These are phyloP conservation scores for Ferrisia virgata DNA, from an alignment of 2,888 invertebrate genomes.

Conservation along the genomic window DNA sequence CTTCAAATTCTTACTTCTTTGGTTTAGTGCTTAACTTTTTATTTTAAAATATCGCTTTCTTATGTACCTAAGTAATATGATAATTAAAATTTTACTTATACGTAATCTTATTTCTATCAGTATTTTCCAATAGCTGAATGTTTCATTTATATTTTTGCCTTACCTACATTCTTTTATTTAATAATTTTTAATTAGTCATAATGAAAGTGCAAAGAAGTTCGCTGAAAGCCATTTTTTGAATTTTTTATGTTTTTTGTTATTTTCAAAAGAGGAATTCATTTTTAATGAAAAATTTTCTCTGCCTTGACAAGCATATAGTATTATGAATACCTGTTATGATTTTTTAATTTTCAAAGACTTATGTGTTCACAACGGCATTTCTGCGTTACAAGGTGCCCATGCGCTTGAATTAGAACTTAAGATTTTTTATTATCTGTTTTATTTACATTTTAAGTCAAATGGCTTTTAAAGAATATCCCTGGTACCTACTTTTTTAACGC, in stretches of 20 bases:
- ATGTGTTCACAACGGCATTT: slow-evolving; percentile 6
- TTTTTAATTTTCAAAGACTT: neutral
- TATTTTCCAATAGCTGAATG: slow-evolving; percentile 14
- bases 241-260: neutral
- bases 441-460: neutral
- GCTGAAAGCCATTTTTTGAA: neutral
- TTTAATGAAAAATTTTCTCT: neutral
- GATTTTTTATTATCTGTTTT: neutral
- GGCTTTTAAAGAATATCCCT: neutral
- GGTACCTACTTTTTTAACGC: neutral
- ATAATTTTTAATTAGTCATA: neutral
- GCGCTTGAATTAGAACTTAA: neutral
- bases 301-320: neutral
- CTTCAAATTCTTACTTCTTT: neutral
- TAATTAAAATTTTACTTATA: neutral
- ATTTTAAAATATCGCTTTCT: neutral
- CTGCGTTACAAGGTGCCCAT: neutral
- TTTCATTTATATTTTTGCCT: neutral
- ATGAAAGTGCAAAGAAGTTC: neutral
- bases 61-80: neutral
- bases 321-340: neutral
- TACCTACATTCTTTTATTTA: neutral
- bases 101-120: slow-evolving; percentile 5
- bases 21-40: neutral
- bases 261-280: no score